Conservation (phyloP, 37 sponge, comb jelly and placozoan genomes). For the Dysidea cf. avara region DNA sequence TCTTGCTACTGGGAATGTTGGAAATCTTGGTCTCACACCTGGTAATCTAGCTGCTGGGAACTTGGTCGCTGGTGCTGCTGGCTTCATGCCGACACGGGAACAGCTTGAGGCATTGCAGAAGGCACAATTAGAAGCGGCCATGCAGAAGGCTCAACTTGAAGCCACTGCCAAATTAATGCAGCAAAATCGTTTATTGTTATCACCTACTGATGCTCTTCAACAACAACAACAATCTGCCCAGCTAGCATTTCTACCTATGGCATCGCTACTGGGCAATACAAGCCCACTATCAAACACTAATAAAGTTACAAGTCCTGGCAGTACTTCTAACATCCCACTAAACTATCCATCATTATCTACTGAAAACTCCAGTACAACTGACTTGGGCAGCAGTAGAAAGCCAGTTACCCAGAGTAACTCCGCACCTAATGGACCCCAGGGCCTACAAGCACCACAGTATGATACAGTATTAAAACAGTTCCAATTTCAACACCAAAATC, state of each 20-base stretch:
- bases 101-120: constrained; percentile 68
- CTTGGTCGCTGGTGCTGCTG: background rate
- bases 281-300: too few relatives aligned
- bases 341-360: too few relatives aligned
- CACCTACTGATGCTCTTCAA: background rate
- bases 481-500: constrained; percentile 49
- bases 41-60: background rate
- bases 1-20: too few relatives aligned
- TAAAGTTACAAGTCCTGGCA: too few relatives aligned
- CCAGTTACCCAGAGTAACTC: constrained; percentile 48
- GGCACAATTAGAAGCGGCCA: constrained; percentile 8
- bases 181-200: background rate
- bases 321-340: too few relatives aligned
- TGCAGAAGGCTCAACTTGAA: constrained; percentile 61
- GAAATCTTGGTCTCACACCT: too few relatives aligned
- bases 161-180: too few relatives aligned
- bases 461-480: constrained; percentile 38
- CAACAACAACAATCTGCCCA: too few relatives aligned
- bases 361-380: too few relatives aligned
- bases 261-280: constrained; percentile 3
- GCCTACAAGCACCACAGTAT: constrained; percentile 12
- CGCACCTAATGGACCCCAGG: constrained; percentile 1
- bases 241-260: too few relatives aligned
- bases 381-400: constrained; percentile 35
- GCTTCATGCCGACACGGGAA: constrained; percentile 51